Conservation (phyloP, 1,140 invertebrate species). For the Saccostrea cuccullata region DNA sequence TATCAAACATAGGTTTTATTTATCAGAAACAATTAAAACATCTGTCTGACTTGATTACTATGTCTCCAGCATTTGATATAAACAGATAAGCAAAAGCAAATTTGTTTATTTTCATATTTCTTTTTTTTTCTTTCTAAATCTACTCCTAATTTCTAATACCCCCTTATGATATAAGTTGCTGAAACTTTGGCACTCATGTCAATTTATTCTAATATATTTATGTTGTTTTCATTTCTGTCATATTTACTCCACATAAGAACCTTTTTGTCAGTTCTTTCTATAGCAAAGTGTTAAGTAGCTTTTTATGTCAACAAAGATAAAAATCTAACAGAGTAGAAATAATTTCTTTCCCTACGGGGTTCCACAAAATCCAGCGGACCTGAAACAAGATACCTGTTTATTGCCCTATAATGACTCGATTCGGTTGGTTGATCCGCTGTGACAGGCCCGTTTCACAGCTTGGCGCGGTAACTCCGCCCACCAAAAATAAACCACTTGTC, state of each 20-base stretch:
- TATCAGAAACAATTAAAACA: not conserved
- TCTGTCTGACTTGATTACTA: not conserved
- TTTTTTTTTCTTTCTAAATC: no score
- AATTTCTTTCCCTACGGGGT: conserved; percentile 34
- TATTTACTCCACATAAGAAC: conserved; percentile 22
- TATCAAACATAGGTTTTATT: conserved; percentile 1
- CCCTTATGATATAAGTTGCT: no score
- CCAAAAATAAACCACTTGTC: conserved; percentile 43
- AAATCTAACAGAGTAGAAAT: conserved; percentile 31
- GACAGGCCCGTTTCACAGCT: conserved; percentile 48
- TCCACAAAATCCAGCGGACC: conserved; percentile 15
- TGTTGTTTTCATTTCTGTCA: not conserved
- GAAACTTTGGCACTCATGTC: no score
- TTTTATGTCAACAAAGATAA: conserved; percentile 21
- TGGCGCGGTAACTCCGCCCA: conserved; percentile 43
- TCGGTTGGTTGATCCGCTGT: conserved; percentile 41
- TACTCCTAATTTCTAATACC: no score
- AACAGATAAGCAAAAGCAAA: not conserved
- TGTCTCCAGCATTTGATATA: not conserved
- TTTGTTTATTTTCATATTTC: no score
- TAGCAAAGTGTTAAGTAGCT: conserved; percentile 34
- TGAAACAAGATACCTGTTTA: conserved; percentile 46
- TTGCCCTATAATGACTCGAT: conserved; percentile 34
- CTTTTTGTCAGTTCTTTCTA: conserved; percentile 24
- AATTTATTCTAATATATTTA: no score